Evolutionary conservation across 1,140 invertebrate genomes (phyloP).

Genomic region (Trissolcus basalis): DNA sequence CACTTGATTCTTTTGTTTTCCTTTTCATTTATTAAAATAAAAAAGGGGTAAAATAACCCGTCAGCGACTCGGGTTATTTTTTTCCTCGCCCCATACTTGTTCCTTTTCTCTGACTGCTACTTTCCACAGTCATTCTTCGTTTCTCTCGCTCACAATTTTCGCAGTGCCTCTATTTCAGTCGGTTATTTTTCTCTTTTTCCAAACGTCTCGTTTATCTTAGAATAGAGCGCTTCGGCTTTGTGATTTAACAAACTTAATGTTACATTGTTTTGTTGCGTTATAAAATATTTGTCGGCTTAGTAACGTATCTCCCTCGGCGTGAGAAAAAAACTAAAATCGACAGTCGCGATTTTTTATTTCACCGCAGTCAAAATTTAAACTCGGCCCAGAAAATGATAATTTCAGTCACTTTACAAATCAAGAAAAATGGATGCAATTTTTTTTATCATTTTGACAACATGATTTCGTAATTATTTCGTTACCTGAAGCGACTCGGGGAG

Average conservation of each 20-base stretch:
- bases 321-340: no score
- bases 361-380: no score
- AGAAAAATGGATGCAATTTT: background rate
- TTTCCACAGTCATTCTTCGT: slow-evolving; percentile 34
- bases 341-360: no score
- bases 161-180: slow-evolving; percentile 45
- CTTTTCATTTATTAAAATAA: slow-evolving; percentile 43
- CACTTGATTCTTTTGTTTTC: slow-evolving; percentile 6
- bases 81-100: slow-evolving; percentile 5
- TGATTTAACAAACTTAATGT: slow-evolving; percentile 49
- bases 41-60: slow-evolving; percentile 41
- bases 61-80: slow-evolving; percentile 19
- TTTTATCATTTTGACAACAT: background rate
- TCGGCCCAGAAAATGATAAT: no score
- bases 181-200: slow-evolving; percentile 54
- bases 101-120: slow-evolving; percentile 23
- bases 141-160: slow-evolving; percentile 43
- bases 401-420: background rate
- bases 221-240: slow-evolving; percentile 44
- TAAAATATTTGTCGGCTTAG: no score
- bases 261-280: slow-evolving; percentile 45
- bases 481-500: slow-evolving; percentile 1
- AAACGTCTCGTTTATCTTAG: slow-evolving; percentile 61
- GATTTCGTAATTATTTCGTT: slow-evolving; percentile 7
- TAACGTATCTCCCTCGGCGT: no score